These are phyloP conservation scores for Tauraco erythrolophus DNA, from an alignment of 2,113 vertebrate species.

Conservation along the genomic window DNA sequence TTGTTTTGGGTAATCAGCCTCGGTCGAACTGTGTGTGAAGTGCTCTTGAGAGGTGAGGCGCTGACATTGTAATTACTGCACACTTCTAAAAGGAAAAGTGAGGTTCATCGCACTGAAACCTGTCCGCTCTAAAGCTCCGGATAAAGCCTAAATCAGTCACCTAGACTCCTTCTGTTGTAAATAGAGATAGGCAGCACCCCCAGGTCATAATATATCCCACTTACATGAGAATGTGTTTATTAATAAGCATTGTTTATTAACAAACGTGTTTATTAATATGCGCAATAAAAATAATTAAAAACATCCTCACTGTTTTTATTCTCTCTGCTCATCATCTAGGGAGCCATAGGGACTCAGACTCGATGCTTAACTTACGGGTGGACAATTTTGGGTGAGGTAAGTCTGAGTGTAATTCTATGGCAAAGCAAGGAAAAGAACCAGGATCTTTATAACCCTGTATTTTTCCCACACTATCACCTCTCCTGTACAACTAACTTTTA, in stretches of 20 bases:
- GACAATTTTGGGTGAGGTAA: neutral
- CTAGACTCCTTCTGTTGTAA: neutral
- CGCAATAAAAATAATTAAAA: neutral
- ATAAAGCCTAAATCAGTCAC: neutral
- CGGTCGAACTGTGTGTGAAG: rapidly evolving
- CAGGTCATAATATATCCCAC: neutral
- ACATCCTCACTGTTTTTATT: neutral
- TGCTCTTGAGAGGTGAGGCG: neutral
- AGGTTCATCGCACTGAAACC: neutral
- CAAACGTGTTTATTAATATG: neutral
- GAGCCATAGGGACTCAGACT: neutral
- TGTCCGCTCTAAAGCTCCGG: neutral
- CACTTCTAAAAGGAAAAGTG: neutral
- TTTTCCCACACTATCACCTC: neutral
- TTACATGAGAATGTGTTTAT: rapidly evolving
- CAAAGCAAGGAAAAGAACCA: neutral
- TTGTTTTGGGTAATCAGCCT: neutral
- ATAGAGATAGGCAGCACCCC: rapidly evolving
- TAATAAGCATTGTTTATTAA: neutral
- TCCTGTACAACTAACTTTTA: neutral
- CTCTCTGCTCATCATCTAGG: neutral
- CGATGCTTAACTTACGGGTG: neutral
- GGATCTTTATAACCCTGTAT: neutral
- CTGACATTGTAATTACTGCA: neutral
- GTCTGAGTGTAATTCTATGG: neutral